Base-by-base conservation (phyloP, 2,797 vertebrate species). In the Alfaro cultratus region DNA sequence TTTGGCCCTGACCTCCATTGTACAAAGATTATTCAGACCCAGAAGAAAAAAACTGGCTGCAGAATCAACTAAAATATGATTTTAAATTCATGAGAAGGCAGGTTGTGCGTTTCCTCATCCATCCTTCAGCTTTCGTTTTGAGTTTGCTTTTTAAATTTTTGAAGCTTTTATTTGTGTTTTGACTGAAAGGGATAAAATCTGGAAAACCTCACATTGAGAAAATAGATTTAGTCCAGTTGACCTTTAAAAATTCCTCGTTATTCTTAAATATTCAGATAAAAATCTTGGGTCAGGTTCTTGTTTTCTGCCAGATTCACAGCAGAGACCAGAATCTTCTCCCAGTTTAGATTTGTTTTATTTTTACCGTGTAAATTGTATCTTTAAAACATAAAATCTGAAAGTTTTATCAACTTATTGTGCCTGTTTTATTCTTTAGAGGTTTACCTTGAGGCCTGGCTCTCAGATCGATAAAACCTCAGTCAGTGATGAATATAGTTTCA, bases 161-260 rank as follows among this genome's bases (percentile, higher is more conserved):
- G 4, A 5, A n/a, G 36, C 21, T 43, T 26, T 43, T 43, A 23
- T 11, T 43, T 5, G 5, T 41, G 9, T 36, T 41, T 68, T 2
- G 21, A 10, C 64, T 41, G 11, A 41, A 23, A 68, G n/a, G 26
- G 41, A 71, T 43, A 26, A 45, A 8, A 45, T 71, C 68, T 71
- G 67, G 36, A 23, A 70, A 70, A 70, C 26, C 67, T 70, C 67
- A 70, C 67, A 70, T 70, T 70, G 67, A 70, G 36, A 43, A 70
- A 43, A 13, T 41, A 15, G 15, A 43, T 45, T 4, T 43, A 45
- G 26, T 68, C 67, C 39, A 43, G 18, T 12, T 68, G 23, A n/a
- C 39, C 41, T 70, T 70, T 26, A n/a, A n/a, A 45, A 29, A 45
- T 71, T 45, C 26, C 2, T 64, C 16, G 49, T 64, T 9, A 64